Base-by-base conservation (phyloP, 2,888 invertebrate genomes). In the Torymus aiolomorphi region DNA sequence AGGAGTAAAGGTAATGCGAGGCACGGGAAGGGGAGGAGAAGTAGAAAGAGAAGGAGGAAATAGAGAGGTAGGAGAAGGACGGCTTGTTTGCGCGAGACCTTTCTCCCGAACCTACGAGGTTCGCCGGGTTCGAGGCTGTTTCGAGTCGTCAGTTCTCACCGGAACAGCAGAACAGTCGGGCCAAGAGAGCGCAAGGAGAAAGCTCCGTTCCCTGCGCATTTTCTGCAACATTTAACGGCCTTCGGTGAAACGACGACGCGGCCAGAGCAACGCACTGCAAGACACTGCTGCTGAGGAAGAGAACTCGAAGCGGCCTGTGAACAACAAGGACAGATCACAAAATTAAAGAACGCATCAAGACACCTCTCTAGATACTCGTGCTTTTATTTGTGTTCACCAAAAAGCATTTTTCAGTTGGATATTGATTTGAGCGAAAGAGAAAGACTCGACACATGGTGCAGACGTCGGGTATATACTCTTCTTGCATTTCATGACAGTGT, bases 51-150 rank as follows among this genome's bases (percentile, higher is more conserved):
- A 74, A 59, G 63, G 54, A 70, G 63, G 62, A 63, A 76, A 75
- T 67, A 75, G 72, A 18, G 20, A 71, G 61, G 31, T 51, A 61
- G 62, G 73, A 81, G 70, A 67, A 74, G 76, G 73, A 71, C 54
- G 52, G 20, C 24, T 65, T 18, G 52, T 62, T 63, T 42, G 56
- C 70, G 57, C 65, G 49, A 16, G 72, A 78, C 78, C 78, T 78
- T 78, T 78, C 78, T 78, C 78, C 78, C 63, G 78, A 74, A 74
- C 78, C 78, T 73, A 66, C 18, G 42, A 54, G 62, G 70, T 57
- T 71, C 49, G 57, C 61, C 61, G 61, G 75, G 59, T 52, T 65
- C 63, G 62, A 76, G 69, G 59, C 66, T 61, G 59, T 54, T 49
- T 31, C 74, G 51, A 59, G 14, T 18, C 66, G 74, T 79, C 79